These are phyloP conservation scores for Leptoteleia sp. DNA, from an alignment of 1,140 invertebrate species.

Conservation along the genomic window DNA sequence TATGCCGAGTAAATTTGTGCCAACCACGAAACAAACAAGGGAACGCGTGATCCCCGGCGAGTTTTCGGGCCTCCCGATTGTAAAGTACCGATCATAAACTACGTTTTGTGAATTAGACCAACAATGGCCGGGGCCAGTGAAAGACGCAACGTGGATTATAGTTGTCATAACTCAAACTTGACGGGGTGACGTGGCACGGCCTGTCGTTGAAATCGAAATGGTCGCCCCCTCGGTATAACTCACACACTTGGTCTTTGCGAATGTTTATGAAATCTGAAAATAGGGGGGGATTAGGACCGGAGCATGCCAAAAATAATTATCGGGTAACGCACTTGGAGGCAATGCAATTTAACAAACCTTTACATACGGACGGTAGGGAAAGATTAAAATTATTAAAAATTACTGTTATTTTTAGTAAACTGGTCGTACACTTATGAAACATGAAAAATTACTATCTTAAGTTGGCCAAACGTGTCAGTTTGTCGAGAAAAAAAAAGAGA, in stretches of 20 bases:
- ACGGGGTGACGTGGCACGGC: slow-evolving; percentile 1
- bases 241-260: slow-evolving; percentile 18
- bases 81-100: slow-evolving; percentile 45
- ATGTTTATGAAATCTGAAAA: slow-evolving; percentile 40
- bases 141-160: slow-evolving; percentile 44
- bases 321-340: slow-evolving; percentile 1
- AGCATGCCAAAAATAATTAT: slow-evolving; percentile 39
- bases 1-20: slow-evolving; percentile 12
- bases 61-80: slow-evolving; percentile 24
- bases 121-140: slow-evolving; percentile 30
- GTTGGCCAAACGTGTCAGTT: no score
- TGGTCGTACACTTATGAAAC: no score
- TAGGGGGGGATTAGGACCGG: slow-evolving; percentile 37
- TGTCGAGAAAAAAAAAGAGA: no score
- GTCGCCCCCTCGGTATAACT: slow-evolving; percentile 30
- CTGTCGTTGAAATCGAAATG: no score
- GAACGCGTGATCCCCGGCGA: slow-evolving; percentile 8
- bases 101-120: slow-evolving; percentile 44
- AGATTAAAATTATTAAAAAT: no score
- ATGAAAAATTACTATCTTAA: no score
- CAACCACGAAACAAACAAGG: slow-evolving; percentile 18
- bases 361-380: slow-evolving; percentile 7
- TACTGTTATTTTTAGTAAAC: no score
- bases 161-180: slow-evolving; percentile 54
- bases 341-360: slow-evolving; percentile 18